phyloP scores from a whole-genome alignment of 1,140 invertebrate species.

The Coelopa frigida region DNA sequence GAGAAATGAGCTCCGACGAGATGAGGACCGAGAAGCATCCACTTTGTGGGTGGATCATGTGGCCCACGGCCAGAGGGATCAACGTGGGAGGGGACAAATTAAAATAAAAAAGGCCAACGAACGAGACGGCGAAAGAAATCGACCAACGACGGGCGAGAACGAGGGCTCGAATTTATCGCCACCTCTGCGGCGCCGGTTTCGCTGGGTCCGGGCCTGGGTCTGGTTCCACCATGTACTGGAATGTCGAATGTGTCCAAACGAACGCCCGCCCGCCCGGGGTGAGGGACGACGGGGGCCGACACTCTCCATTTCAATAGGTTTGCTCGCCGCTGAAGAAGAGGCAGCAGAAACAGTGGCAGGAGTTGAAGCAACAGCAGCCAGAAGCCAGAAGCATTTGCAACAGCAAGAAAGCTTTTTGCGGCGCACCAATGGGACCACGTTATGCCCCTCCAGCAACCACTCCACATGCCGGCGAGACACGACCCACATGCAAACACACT shows the following conservation, averaged over 20 bases:
- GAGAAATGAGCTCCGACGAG: too few relatives aligned
- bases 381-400: conserved; percentile 8
- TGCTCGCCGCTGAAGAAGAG: not conserved
- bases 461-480: conserved; percentile 13
- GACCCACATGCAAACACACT: conserved; percentile 5
- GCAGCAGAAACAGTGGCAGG: not conserved
- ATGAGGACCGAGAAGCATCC: conserved; percentile 1
- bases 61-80: conserved; percentile 5
- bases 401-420: conserved; percentile 42
- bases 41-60: conserved; percentile 7
- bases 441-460: conserved; percentile 37
- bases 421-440: conserved; percentile 45
- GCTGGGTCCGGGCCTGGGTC: not conserved
- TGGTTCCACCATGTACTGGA: conserved; percentile 6
- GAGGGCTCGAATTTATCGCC: conserved; percentile 1
- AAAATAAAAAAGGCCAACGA: conserved; percentile 2
- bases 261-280: conserved; percentile 2
- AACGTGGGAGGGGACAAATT: conserved; percentile 5
- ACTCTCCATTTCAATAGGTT: not conserved
- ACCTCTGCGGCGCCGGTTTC: conserved; percentile 1
- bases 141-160: not conserved
- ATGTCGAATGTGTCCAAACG: too few relatives aligned
- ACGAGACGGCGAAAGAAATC: conserved; percentile 1
- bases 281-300: not conserved
- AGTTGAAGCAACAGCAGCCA: conserved; percentile 1